Percentiles rank a stretch among this genome's conserved stretches.
phyloP scores from a whole-genome alignment of 2,113 vertebrate species.

The Melanostigma gelatinosum region DNA sequence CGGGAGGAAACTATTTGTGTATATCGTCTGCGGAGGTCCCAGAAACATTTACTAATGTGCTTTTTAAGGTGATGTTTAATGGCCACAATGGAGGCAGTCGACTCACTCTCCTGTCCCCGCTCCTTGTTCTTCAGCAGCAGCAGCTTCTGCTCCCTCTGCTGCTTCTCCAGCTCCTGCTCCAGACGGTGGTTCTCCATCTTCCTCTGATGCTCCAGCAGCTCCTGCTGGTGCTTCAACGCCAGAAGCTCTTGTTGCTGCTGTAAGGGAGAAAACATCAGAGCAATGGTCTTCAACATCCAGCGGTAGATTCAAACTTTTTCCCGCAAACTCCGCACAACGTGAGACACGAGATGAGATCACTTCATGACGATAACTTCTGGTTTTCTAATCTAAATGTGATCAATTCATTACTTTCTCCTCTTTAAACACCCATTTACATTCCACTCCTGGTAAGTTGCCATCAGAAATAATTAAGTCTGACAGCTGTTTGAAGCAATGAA shows the following conservation, averaged over 20 bases:
- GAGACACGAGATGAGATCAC: neutral
- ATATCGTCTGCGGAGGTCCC: neutral
- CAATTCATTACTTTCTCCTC: slow-evolving; percentile 9
- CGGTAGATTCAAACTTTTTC: neutral
- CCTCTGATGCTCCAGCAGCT: slow-evolving; percentile 96
- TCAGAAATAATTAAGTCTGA: slow-evolving; percentile 37
- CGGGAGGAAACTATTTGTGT: neutral
- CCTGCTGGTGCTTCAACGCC: slow-evolving; percentile 98
- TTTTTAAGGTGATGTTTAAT: neutral
- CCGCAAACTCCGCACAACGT: neutral
- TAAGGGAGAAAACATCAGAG: neutral
- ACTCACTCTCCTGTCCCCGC: slow-evolving; percentile 95
- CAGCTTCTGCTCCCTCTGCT: slow-evolving; percentile 96
- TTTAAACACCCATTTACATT: slow-evolving; percentile 24
- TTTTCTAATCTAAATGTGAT: slow-evolving; percentile 9
- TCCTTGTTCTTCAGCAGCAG: slow-evolving; percentile 98
- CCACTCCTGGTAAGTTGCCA: slow-evolving; percentile 1
- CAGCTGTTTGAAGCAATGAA: slow-evolving; percentile 61
- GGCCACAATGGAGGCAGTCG: neutral
- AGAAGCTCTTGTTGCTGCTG: slow-evolving; percentile 98
- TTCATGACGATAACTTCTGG: neutral
- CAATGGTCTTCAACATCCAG: neutral
- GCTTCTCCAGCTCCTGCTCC: slow-evolving; percentile 97
- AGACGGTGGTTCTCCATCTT: slow-evolving; percentile 96
- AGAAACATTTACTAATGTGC: neutral